These are phyloP conservation scores for Drosophila kurseongensis DNA, from an alignment of 1,140 invertebrate genomes.

Conservation along the genomic window DNA sequence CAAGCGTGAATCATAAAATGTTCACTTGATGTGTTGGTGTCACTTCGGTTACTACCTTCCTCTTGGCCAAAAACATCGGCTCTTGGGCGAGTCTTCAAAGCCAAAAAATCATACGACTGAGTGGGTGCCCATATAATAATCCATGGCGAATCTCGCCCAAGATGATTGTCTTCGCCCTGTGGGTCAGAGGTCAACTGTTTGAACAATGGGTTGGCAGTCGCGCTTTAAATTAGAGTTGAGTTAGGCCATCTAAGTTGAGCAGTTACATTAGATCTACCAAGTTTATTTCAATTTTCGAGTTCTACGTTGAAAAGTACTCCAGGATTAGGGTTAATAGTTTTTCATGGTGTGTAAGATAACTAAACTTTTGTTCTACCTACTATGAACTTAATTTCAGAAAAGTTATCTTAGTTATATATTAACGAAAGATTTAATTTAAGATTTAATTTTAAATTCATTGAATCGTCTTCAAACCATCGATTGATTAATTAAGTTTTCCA, in stretches of 20 bases:
- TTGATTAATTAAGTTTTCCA: constrained; percentile 20
- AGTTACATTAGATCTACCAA: constrained; percentile 8
- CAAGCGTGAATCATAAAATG: constrained; percentile 81
- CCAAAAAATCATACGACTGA: constrained; percentile 6
- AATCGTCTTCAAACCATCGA: not conserved
- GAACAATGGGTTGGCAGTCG: not conserved
- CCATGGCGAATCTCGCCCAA: constrained; percentile 48
- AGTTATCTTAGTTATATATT: no score
- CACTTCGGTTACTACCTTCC: constrained; percentile 31
- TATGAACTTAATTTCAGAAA: no score
- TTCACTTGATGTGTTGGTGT: constrained; percentile 62
- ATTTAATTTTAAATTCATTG: not conserved
- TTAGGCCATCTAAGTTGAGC: constrained; percentile 7
- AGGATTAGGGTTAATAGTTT: no score
- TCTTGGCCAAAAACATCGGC: not conserved
- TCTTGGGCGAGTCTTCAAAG: constrained; percentile 24
- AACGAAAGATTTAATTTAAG: no score
- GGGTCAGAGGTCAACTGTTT: constrained; percentile 48
- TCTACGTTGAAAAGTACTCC: not conserved
- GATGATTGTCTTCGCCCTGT: constrained; percentile 22
- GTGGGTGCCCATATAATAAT: constrained; percentile 61
- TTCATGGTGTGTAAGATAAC: no score
- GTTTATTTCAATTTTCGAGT: constrained; percentile 19
- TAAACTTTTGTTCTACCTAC: no score
- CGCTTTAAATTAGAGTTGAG: not conserved